Percentiles rank a stretch among this genome's conserved stretches.
phyloP scores from a whole-genome alignment of 1,140 invertebrate species.

The Galendromus occidentalis region DNA sequence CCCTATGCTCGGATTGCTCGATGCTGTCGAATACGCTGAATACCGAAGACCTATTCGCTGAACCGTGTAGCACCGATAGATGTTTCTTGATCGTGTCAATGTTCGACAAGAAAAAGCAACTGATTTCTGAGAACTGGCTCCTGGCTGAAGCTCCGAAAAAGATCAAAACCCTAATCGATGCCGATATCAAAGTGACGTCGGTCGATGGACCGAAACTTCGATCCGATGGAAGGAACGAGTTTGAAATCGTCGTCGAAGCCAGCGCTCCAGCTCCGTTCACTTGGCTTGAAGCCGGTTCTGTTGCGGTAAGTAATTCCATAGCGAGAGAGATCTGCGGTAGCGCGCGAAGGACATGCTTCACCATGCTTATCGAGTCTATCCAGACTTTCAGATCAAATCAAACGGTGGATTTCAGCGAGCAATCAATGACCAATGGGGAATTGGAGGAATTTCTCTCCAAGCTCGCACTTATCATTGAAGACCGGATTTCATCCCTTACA shows the following conservation, averaged over 20 bases:
- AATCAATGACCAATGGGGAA: too few species aligned
- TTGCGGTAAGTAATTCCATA: neutral
- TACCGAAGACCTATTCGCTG: neutral
- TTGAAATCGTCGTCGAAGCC: neutral
- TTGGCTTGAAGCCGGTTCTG: neutral
- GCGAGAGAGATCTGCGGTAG: too few species aligned
- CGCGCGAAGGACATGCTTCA: too few species aligned
- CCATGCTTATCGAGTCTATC: too few species aligned
- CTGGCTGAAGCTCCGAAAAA: neutral
- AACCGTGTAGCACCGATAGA: neutral
- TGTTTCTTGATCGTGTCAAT: neutral
- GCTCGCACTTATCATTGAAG: too few species aligned
- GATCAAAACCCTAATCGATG: neutral
- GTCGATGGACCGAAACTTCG: neutral
- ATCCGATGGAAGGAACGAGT: neutral
- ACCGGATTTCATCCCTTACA: neutral
- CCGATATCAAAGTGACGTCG: neutral
- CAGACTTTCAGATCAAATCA: too few species aligned
- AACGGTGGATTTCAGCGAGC: too few species aligned
- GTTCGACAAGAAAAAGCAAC: neutral
- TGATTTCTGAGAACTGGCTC: neutral
- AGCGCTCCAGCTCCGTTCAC: conserved; percentile 1
- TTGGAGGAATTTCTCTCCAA: too few species aligned
- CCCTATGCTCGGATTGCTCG: neutral
- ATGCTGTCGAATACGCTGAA: neutral